Conservation (phyloP, 1,140 invertebrate species). For the Trinorchestia longiramus region DNA sequence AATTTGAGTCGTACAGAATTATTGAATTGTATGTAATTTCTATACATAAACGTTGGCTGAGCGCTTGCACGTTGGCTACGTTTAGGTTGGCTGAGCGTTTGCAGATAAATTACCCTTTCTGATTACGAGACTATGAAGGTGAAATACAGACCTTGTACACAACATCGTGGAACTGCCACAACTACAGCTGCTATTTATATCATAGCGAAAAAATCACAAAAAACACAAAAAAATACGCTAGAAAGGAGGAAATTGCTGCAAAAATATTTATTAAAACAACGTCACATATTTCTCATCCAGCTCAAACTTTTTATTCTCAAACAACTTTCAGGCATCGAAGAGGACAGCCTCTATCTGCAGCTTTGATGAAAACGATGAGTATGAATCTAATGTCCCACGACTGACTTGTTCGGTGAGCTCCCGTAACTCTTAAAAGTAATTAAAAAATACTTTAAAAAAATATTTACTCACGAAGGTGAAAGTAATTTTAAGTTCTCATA, state of each 20-base stretch:
- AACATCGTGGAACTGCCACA: not conserved
- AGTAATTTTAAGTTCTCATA: no score
- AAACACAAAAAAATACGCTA: not conserved
- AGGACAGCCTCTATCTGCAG: no score
- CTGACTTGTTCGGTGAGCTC: no score
- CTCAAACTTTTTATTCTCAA: no score
- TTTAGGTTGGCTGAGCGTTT: not conserved
- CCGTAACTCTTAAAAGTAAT: no score
- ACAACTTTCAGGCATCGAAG: no score
- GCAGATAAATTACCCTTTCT: not conserved
- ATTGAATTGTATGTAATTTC: not conserved
- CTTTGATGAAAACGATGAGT: no score
- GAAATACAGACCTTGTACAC: not conserved
- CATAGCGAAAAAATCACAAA: not conserved
- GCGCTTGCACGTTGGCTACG: not conserved
- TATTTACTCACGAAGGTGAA: no score
- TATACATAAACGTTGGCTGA: not conserved
- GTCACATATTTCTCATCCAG: not conserved
- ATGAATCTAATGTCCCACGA: no score
- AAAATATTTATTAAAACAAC: not conserved
- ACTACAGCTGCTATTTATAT: not conserved
- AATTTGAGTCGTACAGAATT: not conserved
- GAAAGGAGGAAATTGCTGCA: not conserved
- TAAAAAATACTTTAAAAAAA: no score
- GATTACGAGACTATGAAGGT: not conserved